Evolutionary conservation across 2,113 vertebrate genomes (phyloP).

Genomic region (Charadrius vociferus): DNA sequence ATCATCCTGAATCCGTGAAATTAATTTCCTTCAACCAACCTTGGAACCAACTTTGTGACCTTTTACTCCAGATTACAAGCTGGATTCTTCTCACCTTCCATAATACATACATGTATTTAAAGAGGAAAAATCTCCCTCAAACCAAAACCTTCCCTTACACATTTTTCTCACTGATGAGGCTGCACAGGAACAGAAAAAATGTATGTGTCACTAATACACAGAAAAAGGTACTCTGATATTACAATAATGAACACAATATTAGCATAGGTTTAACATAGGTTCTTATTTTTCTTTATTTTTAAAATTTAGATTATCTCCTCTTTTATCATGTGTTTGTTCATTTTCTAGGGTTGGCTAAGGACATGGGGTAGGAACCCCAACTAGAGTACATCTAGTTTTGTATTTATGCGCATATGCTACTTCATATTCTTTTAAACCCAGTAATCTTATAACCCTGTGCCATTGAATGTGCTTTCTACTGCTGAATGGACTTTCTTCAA

Average conservation of each 20-base stretch:
- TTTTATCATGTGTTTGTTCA: background rate
- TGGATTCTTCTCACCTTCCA: background rate
- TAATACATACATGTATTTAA: background rate
- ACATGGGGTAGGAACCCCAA: background rate
- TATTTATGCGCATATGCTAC: background rate
- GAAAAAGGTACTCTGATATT: background rate
- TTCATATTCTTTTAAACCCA: background rate
- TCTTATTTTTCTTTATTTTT: background rate
- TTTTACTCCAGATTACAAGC: background rate
- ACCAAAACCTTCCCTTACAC: background rate
- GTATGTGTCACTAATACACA: background rate
- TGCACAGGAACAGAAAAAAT: background rate
- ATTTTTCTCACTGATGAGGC: background rate
- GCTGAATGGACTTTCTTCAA: conserved; percentile 14
- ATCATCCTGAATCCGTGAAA: background rate
- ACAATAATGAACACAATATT: background rate
- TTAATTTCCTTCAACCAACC: background rate
- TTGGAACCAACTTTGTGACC: background rate
- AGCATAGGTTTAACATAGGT: background rate
- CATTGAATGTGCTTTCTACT: background rate
- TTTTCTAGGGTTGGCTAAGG: background rate
- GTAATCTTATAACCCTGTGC: background rate
- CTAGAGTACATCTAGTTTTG: background rate
- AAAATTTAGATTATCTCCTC: background rate
- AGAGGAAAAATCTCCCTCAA: background rate